Conservation (phyloP, 1,140 invertebrate genomes). For the Eumaeus atala region DNA sequence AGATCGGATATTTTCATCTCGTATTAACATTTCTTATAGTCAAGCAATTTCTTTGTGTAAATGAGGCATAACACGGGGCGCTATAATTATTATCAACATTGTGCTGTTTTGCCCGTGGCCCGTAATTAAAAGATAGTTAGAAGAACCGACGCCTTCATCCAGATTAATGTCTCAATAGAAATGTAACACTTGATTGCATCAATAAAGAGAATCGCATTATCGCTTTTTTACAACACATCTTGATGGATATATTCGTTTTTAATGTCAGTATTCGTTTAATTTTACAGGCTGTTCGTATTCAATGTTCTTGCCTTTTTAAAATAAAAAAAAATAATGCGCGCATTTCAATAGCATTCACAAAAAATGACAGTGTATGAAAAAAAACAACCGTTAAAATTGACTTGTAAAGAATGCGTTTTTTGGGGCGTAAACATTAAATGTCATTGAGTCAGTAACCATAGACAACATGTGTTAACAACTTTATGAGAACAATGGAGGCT, state of each 20-base stretch:
- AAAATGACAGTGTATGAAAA: neutral
- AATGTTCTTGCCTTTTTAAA: neutral
- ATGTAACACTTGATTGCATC: constrained; percentile 61
- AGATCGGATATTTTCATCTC: neutral
- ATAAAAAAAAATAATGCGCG: too few species aligned
- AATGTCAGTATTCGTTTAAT: neutral
- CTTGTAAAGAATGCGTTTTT: neutral
- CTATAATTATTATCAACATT: constrained; percentile 60
- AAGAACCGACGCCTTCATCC: constrained; percentile 41
- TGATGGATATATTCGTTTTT: constrained; percentile 47
- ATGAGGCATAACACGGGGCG: constrained; percentile 34
- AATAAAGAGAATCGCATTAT: constrained; percentile 45
- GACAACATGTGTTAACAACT: constrained; percentile 30
- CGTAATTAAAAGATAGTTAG: constrained; percentile 70
- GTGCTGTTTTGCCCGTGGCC: constrained; percentile 47
- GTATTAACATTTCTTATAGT: neutral
- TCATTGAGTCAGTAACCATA: constrained; percentile 26
- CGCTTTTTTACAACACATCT: constrained; percentile 36
- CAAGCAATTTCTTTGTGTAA: constrained; percentile 17
- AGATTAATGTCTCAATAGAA: constrained; percentile 67
- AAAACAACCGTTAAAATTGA: too few species aligned
- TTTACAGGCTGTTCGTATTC: constrained; percentile 2
- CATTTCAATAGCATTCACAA: too few species aligned
- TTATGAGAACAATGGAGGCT: constrained; percentile 27
- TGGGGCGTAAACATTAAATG: neutral